phyloP scores from a whole-genome alignment of 2,797 vertebrate species.

The Eutrigla gurnardus region DNA sequence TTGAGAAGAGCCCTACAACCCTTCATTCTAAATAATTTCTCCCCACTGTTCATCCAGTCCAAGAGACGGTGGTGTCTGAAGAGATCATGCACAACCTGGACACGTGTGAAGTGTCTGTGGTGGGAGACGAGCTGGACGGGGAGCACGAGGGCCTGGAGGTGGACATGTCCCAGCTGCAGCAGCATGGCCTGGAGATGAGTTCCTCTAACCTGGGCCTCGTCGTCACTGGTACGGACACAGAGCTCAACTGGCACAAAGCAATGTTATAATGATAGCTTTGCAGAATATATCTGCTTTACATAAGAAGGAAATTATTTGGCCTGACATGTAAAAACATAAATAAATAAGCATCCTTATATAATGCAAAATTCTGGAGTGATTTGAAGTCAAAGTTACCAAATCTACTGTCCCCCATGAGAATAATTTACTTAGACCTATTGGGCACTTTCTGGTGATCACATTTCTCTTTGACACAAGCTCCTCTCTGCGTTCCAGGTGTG shows the following conservation, averaged over 20 bases:
- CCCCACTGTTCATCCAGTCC: constrained; percentile 82
- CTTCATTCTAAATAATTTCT: not conserved
- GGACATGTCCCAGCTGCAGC: constrained; percentile 89
- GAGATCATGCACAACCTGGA: constrained; percentile 99
- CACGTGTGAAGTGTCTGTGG: constrained; percentile 92
- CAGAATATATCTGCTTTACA: not conserved
- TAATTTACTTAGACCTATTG: too few species aligned
- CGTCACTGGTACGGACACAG: constrained; percentile 87
- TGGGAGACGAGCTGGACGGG: constrained; percentile 93
- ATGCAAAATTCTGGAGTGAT: not conserved
- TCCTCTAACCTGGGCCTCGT: constrained; percentile 91
- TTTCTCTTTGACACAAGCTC: constrained; percentile 20
- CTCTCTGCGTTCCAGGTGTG: constrained; percentile 84
- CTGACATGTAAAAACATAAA: not conserved
- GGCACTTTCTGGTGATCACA: not conserved
- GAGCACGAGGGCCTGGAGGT: constrained; percentile 95
- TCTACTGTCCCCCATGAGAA: not conserved
- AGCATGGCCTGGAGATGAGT: constrained; percentile 93
- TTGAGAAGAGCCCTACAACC: not conserved
- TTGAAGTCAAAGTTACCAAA: not conserved
- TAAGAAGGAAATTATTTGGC: not conserved
- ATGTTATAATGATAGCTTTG: not conserved
- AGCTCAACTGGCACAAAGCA: not conserved
- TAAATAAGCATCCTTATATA: not conserved
- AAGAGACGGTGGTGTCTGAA: constrained; percentile 97